These are phyloP conservation scores for Amphibalanus amphitrite DNA, from an alignment of 1,140 invertebrate species.

Conservation along the genomic window DNA sequence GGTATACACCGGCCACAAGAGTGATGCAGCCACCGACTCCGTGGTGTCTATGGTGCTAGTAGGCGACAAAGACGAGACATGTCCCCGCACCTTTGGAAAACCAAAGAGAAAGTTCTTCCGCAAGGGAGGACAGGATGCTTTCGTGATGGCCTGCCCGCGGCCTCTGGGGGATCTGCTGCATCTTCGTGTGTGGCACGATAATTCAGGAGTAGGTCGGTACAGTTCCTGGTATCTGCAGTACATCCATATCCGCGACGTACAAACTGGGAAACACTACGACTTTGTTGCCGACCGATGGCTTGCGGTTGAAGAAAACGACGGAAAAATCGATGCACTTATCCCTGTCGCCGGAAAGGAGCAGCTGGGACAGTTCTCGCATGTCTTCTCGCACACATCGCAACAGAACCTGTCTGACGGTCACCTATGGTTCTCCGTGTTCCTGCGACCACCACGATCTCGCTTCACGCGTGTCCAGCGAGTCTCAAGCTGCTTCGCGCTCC, in stretches of 20 bases:
- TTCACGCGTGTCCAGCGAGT: slow-evolving; percentile 34
- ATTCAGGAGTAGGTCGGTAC: slow-evolving; percentile 31
- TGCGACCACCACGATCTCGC: slow-evolving; percentile 31
- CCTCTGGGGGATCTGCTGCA: slow-evolving; percentile 33
- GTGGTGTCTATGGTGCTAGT: slow-evolving; percentile 33
- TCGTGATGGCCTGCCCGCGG: slow-evolving; percentile 26
- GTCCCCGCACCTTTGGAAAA: slow-evolving; percentile 28
- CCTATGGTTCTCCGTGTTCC: slow-evolving; percentile 38
- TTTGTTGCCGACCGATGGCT: slow-evolving; percentile 37
- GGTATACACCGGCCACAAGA: slow-evolving; percentile 32
- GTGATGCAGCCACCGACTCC: slow-evolving; percentile 33
- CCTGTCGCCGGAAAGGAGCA: slow-evolving; percentile 32
- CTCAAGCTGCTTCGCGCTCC: slow-evolving; percentile 32
- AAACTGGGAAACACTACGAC: slow-evolving; percentile 32
- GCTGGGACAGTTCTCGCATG: slow-evolving; percentile 28
- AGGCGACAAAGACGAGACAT: slow-evolving; percentile 34
- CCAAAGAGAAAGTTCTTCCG: slow-evolving; percentile 27
- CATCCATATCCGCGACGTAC: slow-evolving; percentile 33
- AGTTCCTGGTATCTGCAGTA: slow-evolving; percentile 36
- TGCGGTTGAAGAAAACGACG: slow-evolving; percentile 38
- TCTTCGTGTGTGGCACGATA: slow-evolving; percentile 38
- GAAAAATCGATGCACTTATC: slow-evolving; percentile 33
- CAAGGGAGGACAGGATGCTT: slow-evolving; percentile 30
- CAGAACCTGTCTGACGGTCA: slow-evolving; percentile 35
- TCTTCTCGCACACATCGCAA: slow-evolving; percentile 28